phyloP scores from a whole-genome alignment of 1,140 invertebrate genomes.

The Leptinotarsa defecta region DNA sequence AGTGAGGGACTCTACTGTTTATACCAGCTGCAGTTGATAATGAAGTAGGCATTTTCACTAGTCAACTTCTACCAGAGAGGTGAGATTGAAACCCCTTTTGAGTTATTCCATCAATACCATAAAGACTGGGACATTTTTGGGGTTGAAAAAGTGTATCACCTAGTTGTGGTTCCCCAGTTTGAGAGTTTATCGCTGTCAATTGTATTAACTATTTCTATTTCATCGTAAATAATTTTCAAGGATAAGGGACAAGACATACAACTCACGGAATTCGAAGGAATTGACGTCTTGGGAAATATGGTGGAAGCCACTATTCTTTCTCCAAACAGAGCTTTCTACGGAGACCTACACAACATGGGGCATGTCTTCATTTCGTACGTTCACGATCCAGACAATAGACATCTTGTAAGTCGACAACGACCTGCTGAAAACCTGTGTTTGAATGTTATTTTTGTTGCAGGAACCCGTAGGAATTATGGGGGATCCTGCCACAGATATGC shows the following conservation, averaged over 20 bases:
- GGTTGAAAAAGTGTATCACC: too few relatives aligned
- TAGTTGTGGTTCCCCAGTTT: too few relatives aligned
- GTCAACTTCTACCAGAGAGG: too few relatives aligned
- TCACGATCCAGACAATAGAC: constrained; percentile 75
- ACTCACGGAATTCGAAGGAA: constrained; percentile 71
- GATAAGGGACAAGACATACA: constrained; percentile 9
- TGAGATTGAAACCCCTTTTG: too few relatives aligned
- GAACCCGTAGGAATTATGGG: constrained; percentile 70
- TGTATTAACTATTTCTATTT: too few relatives aligned
- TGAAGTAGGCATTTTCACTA: too few relatives aligned
- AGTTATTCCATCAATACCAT: too few relatives aligned
- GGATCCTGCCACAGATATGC: constrained; percentile 71
- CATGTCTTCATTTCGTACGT: constrained; percentile 68
- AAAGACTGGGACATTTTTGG: too few relatives aligned
- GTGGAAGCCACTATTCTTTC: constrained; percentile 75
- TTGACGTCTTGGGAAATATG: constrained; percentile 80
- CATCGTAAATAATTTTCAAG: neutral
- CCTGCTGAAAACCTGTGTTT: neutral
- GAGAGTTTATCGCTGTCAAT: too few relatives aligned
- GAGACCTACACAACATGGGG: constrained; percentile 77
- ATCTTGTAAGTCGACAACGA: constrained; percentile 54
- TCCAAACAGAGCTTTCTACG: constrained; percentile 71
- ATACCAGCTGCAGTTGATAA: too few relatives aligned
- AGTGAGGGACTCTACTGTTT: too few relatives aligned
- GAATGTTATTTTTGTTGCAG: neutral